Conservation (phyloP, 1,140 invertebrate genomes). For the Caenorhabditis briggsae region DNA sequence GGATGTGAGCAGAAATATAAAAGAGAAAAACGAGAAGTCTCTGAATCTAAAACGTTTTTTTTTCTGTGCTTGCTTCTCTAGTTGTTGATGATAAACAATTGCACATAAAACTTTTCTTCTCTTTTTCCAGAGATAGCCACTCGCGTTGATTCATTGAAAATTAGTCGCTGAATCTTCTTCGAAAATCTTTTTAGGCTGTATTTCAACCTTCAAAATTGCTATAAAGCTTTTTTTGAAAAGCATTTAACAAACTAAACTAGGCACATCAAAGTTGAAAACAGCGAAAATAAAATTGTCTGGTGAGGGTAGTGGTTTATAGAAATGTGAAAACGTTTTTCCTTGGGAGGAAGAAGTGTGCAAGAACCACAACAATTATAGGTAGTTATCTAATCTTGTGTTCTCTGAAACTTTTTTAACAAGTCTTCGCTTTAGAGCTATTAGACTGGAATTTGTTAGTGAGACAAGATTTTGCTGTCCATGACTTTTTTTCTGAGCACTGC, state of each 20-base stretch:
- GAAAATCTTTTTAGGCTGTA: too few relatives aligned
- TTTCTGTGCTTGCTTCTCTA: too few relatives aligned
- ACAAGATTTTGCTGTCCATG: background rate
- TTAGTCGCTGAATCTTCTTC: too few relatives aligned
- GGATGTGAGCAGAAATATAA: conserved; percentile 7
- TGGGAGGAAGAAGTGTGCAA: background rate
- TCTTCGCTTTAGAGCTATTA: conserved; percentile 6
- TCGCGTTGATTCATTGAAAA: too few relatives aligned
- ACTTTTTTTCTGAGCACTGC: background rate
- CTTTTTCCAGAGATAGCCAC: too few relatives aligned
- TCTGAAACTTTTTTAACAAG: conserved; percentile 21
- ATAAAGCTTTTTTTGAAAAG: too few relatives aligned
- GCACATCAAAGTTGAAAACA: too few relatives aligned
- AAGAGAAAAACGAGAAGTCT: background rate
- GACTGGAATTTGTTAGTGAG: conserved; percentile 50
- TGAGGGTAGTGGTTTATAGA: background rate
- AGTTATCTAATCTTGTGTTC: conserved; percentile 51
- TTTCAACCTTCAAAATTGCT: too few relatives aligned
- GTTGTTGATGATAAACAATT: conserved; percentile 5
- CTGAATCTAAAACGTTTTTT: background rate
- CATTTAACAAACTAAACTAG: too few relatives aligned
- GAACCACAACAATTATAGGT: conserved; percentile 39
- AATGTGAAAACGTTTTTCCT: background rate
- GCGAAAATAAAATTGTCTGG: background rate
- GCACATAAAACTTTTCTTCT: too few relatives aligned